Conservation (phyloP, 2,888 invertebrate genomes). For the Zhengitettix transpicula region DNA sequence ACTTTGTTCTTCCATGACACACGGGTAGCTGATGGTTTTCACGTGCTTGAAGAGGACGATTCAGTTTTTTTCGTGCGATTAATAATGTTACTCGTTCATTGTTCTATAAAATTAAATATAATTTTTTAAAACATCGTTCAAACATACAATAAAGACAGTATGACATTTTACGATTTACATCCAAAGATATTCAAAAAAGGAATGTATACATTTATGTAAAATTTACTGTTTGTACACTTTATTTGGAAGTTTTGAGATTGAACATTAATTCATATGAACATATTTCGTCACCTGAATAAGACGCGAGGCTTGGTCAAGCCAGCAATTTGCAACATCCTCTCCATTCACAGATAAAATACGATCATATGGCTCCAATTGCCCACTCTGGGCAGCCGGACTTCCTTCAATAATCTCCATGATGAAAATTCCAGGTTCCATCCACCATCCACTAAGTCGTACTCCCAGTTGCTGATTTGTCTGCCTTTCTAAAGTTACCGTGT, state of each 20-base stretch:
- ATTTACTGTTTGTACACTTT: too few species aligned
- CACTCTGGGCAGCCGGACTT: constrained; percentile 25
- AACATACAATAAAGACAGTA: not conserved
- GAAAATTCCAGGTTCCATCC: constrained; percentile 18
- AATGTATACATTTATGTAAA: too few species aligned
- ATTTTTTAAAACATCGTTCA: not conserved
- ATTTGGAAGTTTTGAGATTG: too few species aligned
- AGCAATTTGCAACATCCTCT: constrained; percentile 24
- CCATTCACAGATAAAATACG: constrained; percentile 29
- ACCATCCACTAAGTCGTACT: constrained; percentile 17
- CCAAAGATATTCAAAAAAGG: too few species aligned
- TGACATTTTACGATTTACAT: not conserved
- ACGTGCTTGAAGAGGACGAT: constrained; percentile 2
- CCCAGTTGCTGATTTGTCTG: constrained; percentile 25
- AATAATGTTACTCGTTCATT: constrained; percentile 14
- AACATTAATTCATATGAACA: too few species aligned
- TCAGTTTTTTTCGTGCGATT: constrained; percentile 12
- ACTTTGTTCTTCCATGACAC: constrained; percentile 16
- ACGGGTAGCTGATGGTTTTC: constrained; percentile 9
- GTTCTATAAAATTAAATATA: constrained; percentile 8
- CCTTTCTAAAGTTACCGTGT: constrained; percentile 25
- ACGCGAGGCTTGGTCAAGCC: constrained; percentile 27
- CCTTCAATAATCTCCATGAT: constrained; percentile 21
- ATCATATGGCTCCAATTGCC: constrained; percentile 27
- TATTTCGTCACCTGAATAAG: constrained; percentile 15